Conservation (phyloP, 2,113 vertebrate genomes). For the Passer domesticus region DNA sequence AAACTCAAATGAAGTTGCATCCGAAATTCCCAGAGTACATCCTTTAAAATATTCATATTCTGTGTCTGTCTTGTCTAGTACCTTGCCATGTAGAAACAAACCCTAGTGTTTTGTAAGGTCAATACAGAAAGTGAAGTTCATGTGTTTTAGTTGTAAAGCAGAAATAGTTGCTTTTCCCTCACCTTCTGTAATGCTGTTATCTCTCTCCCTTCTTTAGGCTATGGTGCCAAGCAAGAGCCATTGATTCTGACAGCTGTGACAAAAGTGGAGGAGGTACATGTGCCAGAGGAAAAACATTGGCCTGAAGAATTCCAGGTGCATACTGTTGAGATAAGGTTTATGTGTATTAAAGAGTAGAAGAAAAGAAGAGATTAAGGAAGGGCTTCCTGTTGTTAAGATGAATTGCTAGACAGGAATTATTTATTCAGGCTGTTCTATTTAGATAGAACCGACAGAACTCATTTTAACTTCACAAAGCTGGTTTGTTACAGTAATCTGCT, state of each 20-base stretch:
- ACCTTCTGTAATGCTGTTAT: slow-evolving; percentile 2
- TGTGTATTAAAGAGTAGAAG: neutral
- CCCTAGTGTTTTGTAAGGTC: neutral
- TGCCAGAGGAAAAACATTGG: slow-evolving; percentile 62
- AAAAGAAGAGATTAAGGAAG: neutral
- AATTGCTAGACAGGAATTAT: neutral
- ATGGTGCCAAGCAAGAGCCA: slow-evolving; percentile 76
- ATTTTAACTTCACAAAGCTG: slow-evolving; percentile 24
- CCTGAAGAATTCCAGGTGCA: slow-evolving; percentile 79
- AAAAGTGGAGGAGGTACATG: slow-evolving; percentile 59
- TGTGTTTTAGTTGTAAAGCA: neutral
- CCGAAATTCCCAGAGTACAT: neutral
- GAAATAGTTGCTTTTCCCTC: neutral
- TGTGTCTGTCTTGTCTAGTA: neutral
- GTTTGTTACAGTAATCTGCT: neutral
- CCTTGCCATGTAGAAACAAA: neutral
- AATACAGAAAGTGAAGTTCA: neutral
- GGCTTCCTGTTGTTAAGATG: neutral
- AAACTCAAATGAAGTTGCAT: neutral
- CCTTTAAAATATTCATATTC: neutral
- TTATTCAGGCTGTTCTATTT: slow-evolving; percentile 22
- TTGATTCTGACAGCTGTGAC: slow-evolving; percentile 77
- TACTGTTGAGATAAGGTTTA: neutral
- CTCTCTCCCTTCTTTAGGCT: slow-evolving; percentile 73
- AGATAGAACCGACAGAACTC: neutral